Evolutionary conservation across 2,113 vertebrate species (phyloP), one percentile per base, ranked within the genome.

Genomic region (Myodes glareolus): DNA sequence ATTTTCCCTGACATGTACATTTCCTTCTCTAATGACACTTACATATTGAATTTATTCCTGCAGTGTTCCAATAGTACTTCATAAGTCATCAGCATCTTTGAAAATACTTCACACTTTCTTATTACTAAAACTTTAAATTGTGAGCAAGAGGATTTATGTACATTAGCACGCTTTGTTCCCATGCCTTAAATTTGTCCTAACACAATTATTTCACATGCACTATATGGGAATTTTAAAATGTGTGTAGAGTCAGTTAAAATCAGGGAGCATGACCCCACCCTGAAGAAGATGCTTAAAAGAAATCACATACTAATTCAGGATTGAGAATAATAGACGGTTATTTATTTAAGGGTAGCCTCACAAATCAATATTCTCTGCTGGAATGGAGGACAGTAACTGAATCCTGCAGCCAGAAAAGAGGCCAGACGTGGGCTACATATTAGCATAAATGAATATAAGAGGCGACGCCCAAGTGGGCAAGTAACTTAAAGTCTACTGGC

Each of bases 161-260:
- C 33, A 68, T 97, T 91, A 91, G 11, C 19, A n/a, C 86, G 67
- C 65, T 96, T 96, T 96, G 36, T 89, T 94, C 33, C 36, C 29
- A 7, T 67, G 21, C 42, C 10, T 90, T 76, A 52, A n/a, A 58
- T 94, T 92, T 25, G 63, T 76, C 47, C 70, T 87, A 92, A 36
- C 45, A 92, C 2, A 77, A 9, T 94, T 82, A 81, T 86, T 68
- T 95, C 29, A 29, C 12, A 67, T 58, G 33, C 33, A 12, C 13
- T 91, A 36, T 65, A 67, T 88, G 31, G 85, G 29, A 61, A 65
- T 88, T 91, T 52, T 33, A 50, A 95, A 96, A 93, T 87, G n/a
- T 96, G 45, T 70, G 72, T 50, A 68, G 31, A 0, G n/a, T 87
- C 96, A 68, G 82, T 89, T 91, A 94, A 96, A 80, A 87, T 63